Base-by-base conservation (phyloP, 2,888 invertebrate species). In the Spisula solida region DNA sequence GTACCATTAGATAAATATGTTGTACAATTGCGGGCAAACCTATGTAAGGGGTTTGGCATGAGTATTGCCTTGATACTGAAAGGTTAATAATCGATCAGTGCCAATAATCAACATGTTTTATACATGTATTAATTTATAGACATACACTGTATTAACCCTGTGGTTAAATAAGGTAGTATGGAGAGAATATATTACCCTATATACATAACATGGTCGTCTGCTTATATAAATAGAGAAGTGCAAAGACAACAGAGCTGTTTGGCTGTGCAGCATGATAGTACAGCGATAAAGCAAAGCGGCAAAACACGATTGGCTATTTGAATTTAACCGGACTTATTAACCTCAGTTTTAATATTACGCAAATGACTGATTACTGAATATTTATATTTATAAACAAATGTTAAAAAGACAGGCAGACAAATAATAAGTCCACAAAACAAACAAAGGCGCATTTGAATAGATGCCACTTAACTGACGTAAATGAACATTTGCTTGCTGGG, bases 201-300 rank as follows among this genome's bases (percentile, higher is more conserved):
- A 75, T 75, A 75, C 5, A 31, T 0, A 75, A 18, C 31, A 75
- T 75, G 75, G 34, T 75, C 34, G 31, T 75, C 75, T 75, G 75
- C 34, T 75, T 75, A 75, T 34, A 75, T 18, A 18, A 34, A 75
- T 75, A 25, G 34, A 75, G 34, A 75, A 34, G 75, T 75, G 75
- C 75, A 34, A 75, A 34, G 75, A 75, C 75, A 75, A 75, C 60
- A 66, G 14, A 75, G 75, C 75, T 70, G 70, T 10, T 70, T 70
- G 70, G 60, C 25, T 66, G 60, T 66, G 60, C 60, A 25, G 60
- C 60, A 66, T 66, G 60, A 66, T 66, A n/a, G 60, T n/a, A 10
- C 60, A 66, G 60, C 60, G 25, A 25, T 66, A 25, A 66, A 66
- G 60, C 60, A 66, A 66, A 66, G 60, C 60, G 12, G 20, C 10